Percentiles rank a stretch among this genome's conserved stretches.
phyloP scores from a whole-genome alignment of 2,888 invertebrate genomes.

The Pteria penguin region DNA sequence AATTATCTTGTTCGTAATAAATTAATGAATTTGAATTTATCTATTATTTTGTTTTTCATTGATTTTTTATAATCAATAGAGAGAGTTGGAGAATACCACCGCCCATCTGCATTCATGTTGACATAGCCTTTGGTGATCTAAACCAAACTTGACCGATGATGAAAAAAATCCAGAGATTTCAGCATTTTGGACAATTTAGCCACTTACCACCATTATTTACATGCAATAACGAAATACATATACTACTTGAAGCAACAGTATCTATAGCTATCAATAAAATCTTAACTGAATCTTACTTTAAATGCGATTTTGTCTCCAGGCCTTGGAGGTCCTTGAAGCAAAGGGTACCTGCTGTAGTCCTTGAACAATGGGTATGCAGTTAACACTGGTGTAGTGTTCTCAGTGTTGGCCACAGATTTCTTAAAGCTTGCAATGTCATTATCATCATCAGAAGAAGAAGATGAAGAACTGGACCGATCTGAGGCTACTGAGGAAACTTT shows the following conservation, averaged over 20 bases:
- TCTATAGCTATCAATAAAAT: neutral
- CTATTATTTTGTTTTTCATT: too few species aligned
- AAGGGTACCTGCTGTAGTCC: conserved; percentile 43
- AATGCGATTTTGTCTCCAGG: conserved; percentile 54
- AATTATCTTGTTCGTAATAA: too few species aligned
- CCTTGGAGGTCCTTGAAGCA: conserved; percentile 46
- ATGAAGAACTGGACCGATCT: neutral
- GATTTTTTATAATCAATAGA: too few species aligned
- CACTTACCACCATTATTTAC: too few species aligned
- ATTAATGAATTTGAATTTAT: too few species aligned
- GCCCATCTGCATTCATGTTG: too few species aligned
- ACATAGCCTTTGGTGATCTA: neutral
- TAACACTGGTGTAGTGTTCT: neutral
- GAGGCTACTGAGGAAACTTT: neutral
- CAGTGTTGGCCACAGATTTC: neutral
- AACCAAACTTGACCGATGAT: neutral
- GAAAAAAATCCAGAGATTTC: neutral
- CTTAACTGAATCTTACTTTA: conserved; percentile 46
- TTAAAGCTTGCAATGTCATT: neutral
- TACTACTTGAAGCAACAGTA: too few species aligned
- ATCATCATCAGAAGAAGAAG: neutral
- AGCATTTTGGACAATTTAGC: too few species aligned
- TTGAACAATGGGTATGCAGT: conserved; percentile 12
- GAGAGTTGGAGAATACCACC: too few species aligned
- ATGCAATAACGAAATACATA: too few species aligned